Percentiles rank a stretch among this genome's conserved stretches.
phyloP scores from a whole-genome alignment of 2,888 invertebrate genomes.

The Aethes cnicana region DNA sequence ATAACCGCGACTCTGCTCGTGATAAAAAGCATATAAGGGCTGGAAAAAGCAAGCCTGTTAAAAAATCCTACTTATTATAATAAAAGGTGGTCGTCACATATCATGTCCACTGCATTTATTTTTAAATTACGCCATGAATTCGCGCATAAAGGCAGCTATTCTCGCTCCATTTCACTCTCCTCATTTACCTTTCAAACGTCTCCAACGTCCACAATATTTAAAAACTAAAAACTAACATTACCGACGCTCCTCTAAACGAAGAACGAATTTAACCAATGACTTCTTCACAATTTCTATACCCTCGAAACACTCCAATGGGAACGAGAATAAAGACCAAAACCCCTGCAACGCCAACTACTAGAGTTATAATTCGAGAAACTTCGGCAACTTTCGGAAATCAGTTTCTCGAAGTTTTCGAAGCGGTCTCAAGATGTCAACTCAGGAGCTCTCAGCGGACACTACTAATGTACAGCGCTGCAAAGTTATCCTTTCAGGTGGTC shows the following conservation, averaged over 20 bases:
- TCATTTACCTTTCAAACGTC: too few species aligned
- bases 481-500: constrained; percentile 25
- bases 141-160: too few species aligned
- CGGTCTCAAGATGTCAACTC: constrained; percentile 34
- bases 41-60: too few species aligned
- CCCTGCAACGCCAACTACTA: neutral
- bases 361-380: constrained; percentile 22
- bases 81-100: too few species aligned
- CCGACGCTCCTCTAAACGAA: neutral
- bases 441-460: constrained; percentile 29
- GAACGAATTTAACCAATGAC: constrained; percentile 6
- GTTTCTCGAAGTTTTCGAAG: constrained; percentile 26
- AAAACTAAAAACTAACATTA: constrained; percentile 2
- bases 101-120: too few species aligned
- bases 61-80: too few species aligned
- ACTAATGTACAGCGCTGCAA: constrained; percentile 25
- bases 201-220: too few species aligned
- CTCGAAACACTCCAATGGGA: neutral
- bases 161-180: too few species aligned
- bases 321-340: constrained; percentile 5
- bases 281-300: neutral
- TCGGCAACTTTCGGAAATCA: constrained; percentile 31
- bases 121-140: too few species aligned
- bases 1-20: too few species aligned
- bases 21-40: too few species aligned